Conservation (phyloP, 2,797 vertebrate genomes). For the Phrynocephalus vlangalii region DNA sequence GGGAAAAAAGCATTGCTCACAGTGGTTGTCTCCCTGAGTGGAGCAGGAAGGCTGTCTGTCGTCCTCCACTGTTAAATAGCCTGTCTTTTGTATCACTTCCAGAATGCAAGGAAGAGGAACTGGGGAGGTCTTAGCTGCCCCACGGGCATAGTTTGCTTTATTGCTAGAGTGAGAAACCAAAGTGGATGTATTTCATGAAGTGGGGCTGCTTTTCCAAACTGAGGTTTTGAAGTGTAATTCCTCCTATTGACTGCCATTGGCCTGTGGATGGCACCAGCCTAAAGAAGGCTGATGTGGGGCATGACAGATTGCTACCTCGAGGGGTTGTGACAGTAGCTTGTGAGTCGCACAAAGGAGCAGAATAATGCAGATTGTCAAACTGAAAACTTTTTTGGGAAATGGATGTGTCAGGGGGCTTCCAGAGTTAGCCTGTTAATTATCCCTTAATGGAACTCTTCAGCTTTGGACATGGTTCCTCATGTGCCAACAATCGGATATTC, state of each 20-base stretch:
- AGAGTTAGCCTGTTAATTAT: background rate
- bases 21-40: background rate
- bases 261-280: background rate
- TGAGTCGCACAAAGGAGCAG: too few relatives aligned
- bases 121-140: too few relatives aligned
- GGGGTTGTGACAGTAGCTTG: background rate
- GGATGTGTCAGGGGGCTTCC: background rate
- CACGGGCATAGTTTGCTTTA: background rate
- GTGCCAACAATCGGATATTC: background rate
- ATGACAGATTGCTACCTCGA: too few relatives aligned
- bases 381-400: background rate
- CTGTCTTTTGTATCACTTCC: background rate
- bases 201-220: background rate
- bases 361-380: background rate
- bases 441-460: background rate
- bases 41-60: background rate
- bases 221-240: background rate
- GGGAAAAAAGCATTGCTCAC: background rate
- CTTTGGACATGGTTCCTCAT: background rate
- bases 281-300: background rate
- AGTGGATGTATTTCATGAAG: background rate
- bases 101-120: background rate
- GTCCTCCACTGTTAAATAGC: too few relatives aligned
- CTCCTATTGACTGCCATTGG: background rate
- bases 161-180: background rate